phyloP scores from a whole-genome alignment of 2,113 vertebrate genomes.

The Elephas maximus region DNA sequence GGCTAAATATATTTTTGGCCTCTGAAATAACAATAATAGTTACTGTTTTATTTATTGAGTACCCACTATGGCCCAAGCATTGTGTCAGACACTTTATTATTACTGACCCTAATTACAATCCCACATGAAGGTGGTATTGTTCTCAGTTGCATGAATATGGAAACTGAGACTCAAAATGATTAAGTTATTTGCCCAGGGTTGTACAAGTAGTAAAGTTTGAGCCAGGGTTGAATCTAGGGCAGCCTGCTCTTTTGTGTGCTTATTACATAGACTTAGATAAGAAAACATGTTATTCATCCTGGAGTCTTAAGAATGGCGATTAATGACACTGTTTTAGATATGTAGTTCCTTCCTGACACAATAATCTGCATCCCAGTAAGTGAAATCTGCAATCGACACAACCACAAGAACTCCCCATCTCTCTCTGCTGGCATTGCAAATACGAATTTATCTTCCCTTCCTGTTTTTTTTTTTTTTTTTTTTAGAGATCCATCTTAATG shows the following conservation, averaged over 20 bases:
- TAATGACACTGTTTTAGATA: not conserved
- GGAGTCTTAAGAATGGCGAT: not conserved
- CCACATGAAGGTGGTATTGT: not conserved
- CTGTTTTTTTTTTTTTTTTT: not conserved
- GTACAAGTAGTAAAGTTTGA: not conserved
- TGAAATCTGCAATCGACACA: not conserved
- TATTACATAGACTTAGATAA: conserved; percentile 27
- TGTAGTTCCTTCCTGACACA: not conserved
- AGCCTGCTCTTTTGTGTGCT: not conserved
- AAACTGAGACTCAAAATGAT: conserved; percentile 5
- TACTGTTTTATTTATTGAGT: not conserved
- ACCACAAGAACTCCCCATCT: not conserved
- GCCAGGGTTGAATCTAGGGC: not conserved
- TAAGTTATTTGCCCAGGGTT: not conserved
- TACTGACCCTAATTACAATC: not conserved
- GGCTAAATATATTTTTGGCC: not conserved
- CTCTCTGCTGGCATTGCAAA: not conserved
- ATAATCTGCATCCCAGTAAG: not conserved
- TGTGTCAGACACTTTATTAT: not conserved
- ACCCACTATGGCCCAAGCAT: not conserved
- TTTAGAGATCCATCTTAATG: not conserved
- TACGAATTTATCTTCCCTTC: not conserved
- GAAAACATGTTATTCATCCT: not conserved
- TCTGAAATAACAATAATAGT: not conserved
- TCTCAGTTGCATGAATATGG: not conserved